Evolutionary conservation across 2,113 vertebrate genomes (phyloP).

Genomic region (Malaclemys terrapin): DNA sequence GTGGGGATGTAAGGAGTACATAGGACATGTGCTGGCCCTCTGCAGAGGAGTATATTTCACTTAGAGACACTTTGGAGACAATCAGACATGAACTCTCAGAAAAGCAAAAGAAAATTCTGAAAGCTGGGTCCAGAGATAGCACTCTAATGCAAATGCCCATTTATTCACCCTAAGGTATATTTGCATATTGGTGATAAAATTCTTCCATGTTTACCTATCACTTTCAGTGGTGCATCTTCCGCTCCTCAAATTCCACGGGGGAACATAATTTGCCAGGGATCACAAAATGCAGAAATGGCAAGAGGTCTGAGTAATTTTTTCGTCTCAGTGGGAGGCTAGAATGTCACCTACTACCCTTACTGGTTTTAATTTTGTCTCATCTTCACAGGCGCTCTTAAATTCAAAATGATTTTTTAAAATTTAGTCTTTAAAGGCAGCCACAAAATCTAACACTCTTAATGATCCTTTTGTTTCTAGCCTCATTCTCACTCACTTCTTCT

Average conservation of each 20-base stretch:
- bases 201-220: not conserved
- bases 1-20: accelerated
- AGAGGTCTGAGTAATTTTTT: not conserved
- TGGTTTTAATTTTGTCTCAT: slow-evolving; percentile 44
- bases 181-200: not conserved
- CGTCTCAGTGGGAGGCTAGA: not conserved
- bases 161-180: not conserved
- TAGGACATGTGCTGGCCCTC: not conserved
- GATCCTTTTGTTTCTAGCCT: slow-evolving; percentile 51
- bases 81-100: not conserved
- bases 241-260: not conserved
- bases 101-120: not conserved
- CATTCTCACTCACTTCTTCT: slow-evolving; percentile 19
- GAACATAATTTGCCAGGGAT: not conserved
- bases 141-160: accelerated
- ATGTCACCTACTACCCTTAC: slow-evolving; percentile 5
- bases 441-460: slow-evolving; percentile 62
- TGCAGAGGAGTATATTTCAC: not conserved
- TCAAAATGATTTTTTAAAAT: slow-evolving; percentile 54
- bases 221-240: not conserved
- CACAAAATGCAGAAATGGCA: not conserved
- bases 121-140: not conserved
- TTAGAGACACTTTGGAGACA: not conserved
- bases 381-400: not conserved
- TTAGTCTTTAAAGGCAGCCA: slow-evolving; percentile 57